Evolutionary conservation across 2,113 vertebrate species (phyloP), one percentile per base, ranked within the genome.

Genomic region (Anthoscopus minutus): DNA sequence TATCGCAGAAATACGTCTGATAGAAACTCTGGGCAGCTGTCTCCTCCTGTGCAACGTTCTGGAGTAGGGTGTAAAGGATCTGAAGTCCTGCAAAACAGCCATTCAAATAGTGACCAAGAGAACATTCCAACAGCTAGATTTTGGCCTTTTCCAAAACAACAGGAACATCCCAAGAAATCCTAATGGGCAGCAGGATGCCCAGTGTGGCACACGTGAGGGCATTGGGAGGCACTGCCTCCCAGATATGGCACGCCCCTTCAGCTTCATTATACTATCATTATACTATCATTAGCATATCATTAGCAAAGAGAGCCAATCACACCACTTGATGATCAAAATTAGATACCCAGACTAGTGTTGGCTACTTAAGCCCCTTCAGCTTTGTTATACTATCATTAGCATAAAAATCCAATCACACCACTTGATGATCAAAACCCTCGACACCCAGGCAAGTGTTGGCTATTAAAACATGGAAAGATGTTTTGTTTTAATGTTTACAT

Each of bases 1-100:
- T 99, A 64, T 99, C 99, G 33, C 99, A 99, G 97, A 99, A 99
- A 53, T 99, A 99, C 0, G 99, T 99, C 95, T 99, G 99, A 96
- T 99, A 99, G 96, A 99, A 99, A 92, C 99, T 99, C 97, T 99
- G 99, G 54, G 99, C 99, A 9, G 99, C 99, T 2, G 99, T 98
- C 92, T 99, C 99, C 94, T 99, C 99, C 98, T 99, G 99, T 15
- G 98, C 99, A 96, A 99, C 99, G 4, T 99, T 99, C 97, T 99
- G 99, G 71, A 99, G 98, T 78, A 99, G 95, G 15, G 99, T 99
- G 97, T 99, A 99, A 67, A 99, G 98, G 72, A 99, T 99, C 97
- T 99, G 99, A 88, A 99, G 98, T 73, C 99, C 99, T 99, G 73
- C 37, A 92, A 92, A 92, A 51, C 27, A 86, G 1, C 10, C 15